A percentile compares a stretch with the other conserved stretches of the same genome.
Evolutionary conservation across 2,113 vertebrate species (phyloP).

Genomic region (Dicentrarchus labrax): DNA sequence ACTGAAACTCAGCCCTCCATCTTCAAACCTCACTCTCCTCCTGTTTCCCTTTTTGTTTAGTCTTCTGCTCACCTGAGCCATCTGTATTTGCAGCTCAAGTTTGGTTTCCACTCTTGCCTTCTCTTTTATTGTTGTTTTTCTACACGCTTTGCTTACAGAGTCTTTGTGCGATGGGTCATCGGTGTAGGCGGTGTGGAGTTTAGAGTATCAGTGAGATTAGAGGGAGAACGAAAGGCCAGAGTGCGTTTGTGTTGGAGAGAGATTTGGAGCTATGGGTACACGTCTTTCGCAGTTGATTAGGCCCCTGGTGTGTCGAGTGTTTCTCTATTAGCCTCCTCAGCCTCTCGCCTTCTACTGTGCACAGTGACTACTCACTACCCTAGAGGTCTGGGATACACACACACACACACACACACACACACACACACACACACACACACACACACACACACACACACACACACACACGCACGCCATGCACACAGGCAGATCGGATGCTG

Average conservation of each 20-base stretch:
- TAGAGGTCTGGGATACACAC: conserved; percentile 60
- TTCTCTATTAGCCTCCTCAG: conserved; percentile 78
- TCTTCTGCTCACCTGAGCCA: conserved; percentile 37
- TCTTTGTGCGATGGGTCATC: conserved; percentile 22
- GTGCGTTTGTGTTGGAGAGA: conserved; percentile 59
- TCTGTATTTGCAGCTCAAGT: conserved; percentile 49
- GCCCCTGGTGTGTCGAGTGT: conserved; percentile 77
- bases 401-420: conserved; percentile 10
- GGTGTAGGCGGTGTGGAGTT: conserved; percentile 36
- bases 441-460: conserved; percentile 29
- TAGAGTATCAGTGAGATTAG: conserved; percentile 59
- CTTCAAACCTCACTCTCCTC: conserved; percentile 14
- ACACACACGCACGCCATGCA: conserved; percentile 50
- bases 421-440: conserved; percentile 19
- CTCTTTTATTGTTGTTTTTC: conserved; percentile 47
- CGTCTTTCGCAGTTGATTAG: conserved; percentile 78
- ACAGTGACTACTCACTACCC: conserved; percentile 69
- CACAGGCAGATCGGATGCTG: conserved; percentile 67
- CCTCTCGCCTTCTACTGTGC: conserved; percentile 67
- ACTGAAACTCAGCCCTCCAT: conserved; percentile 61
- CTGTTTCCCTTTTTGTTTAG: conserved; percentile 30
- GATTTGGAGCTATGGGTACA: conserved; percentile 63
- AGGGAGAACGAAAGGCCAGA: conserved; percentile 49
- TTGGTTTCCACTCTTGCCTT: conserved; percentile 6
- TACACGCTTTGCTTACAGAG: conserved; percentile 30